phyloP scores from a whole-genome alignment of 2,113 vertebrate genomes.

The Muntiacus muntjak region DNA sequence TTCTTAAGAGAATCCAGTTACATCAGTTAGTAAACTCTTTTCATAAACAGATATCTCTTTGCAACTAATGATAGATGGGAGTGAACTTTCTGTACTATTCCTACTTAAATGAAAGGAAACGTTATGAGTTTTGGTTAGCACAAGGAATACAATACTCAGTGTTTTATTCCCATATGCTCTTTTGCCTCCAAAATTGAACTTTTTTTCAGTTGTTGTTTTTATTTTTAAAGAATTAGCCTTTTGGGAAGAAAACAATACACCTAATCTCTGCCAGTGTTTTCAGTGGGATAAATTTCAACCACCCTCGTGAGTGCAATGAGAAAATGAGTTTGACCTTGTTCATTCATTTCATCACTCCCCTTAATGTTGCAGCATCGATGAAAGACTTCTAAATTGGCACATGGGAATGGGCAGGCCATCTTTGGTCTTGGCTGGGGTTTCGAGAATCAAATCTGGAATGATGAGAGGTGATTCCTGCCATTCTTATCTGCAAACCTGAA shows the following conservation, averaged over 20 bases:
- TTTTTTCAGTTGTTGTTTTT: neutral
- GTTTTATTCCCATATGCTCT: neutral
- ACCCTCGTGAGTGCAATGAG: neutral
- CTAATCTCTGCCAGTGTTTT: neutral
- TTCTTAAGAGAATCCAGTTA: conserved; percentile 39
- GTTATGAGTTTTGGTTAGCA: neutral
- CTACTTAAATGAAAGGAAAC: neutral
- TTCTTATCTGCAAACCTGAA: neutral
- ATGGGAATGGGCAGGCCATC: neutral
- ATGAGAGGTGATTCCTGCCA: neutral
- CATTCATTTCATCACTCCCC: neutral
- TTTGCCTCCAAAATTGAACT: neutral
- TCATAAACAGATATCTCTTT: neutral
- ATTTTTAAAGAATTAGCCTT: neutral
- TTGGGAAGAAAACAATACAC: neutral
- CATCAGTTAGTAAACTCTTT: neutral
- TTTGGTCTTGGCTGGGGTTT: neutral
- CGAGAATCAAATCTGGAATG: neutral
- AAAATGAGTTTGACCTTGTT: neutral
- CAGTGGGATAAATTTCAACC: neutral
- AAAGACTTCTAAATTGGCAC: neutral
- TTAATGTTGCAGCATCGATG: neutral
- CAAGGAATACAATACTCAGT: neutral
- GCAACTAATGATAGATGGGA: neutral
- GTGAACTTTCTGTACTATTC: neutral